Conservation (phyloP, 2,797 vertebrate genomes). For the Masticophis lateralis region DNA sequence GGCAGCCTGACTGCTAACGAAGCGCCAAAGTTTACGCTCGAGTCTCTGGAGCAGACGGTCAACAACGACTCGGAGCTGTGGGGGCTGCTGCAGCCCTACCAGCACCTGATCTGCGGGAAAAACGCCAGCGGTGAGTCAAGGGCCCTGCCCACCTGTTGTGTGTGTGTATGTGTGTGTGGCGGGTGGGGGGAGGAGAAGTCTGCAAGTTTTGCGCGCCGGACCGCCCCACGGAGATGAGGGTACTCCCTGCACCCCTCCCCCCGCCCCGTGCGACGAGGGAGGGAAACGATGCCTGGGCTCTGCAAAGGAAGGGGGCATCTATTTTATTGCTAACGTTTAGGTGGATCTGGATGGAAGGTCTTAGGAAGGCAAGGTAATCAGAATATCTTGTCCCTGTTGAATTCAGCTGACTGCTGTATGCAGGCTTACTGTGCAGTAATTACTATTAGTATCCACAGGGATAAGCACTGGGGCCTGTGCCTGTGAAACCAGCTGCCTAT, state of each 20-base stretch:
- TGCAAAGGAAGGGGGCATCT: neutral
- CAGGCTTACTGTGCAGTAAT: neutral
- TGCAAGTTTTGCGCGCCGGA: neutral
- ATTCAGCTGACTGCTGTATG: neutral
- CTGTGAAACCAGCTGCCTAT: neutral
- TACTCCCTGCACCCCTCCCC: no score
- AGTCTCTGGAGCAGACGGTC: slow-evolving; percentile 88
- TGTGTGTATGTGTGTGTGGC: neutral
- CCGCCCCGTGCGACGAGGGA: no score
- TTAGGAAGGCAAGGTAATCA: neutral
- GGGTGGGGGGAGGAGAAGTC: neutral
- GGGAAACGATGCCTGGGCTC: no score
- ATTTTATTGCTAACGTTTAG: neutral
- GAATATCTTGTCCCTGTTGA: no score
- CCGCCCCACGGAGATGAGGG: neutral
- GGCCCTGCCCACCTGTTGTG: slow-evolving; percentile 26
- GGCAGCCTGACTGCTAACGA: slow-evolving; percentile 70
- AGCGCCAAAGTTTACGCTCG: slow-evolving; percentile 81
- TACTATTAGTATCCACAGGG: no score
- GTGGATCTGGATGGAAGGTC: neutral
- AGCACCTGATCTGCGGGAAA: slow-evolving; percentile 94
- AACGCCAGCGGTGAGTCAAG: slow-evolving; percentile 90
- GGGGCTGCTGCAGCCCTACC: slow-evolving; percentile 89
- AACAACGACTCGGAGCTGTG: slow-evolving; percentile 90
- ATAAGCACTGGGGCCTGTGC: neutral